Percentiles rank a stretch among this genome's conserved stretches.
Conservation (phyloP, 1,140 invertebrate species). For the Oedothorax gibbosus region DNA sequence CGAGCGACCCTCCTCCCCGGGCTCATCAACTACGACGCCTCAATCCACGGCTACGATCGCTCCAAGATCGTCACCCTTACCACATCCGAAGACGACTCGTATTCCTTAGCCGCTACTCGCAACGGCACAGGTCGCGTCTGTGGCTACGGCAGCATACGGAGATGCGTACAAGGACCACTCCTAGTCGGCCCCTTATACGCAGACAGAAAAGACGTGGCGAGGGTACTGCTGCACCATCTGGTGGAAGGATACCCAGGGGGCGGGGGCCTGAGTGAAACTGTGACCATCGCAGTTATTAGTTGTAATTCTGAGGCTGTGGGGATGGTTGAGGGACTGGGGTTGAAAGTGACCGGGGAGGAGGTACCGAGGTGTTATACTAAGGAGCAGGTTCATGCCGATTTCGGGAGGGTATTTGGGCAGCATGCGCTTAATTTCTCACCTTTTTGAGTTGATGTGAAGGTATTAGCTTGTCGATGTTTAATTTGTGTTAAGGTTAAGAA, state of each 20-base stretch:
- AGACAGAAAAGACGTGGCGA: conserved; percentile 40
- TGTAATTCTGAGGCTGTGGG: conserved; percentile 36
- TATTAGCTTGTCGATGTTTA: background rate
- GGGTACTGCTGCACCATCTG: conserved; percentile 51
- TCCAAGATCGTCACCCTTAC: conserved; percentile 19
- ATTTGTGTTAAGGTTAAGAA: too few relatives aligned
- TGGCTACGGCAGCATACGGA: conserved; percentile 61
- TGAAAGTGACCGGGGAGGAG: background rate
- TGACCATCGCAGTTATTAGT: conserved; percentile 27
- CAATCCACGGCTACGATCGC: conserved; percentile 36
- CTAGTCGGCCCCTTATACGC: conserved; percentile 64
- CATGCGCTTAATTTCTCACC: conserved; percentile 64
- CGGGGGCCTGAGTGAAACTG: background rate
- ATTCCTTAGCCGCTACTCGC: conserved; percentile 48
- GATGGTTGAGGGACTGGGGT: background rate
- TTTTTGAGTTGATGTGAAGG: conserved; percentile 48
- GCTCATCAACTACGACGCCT: conserved; percentile 38
- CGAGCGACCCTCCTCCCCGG: conserved; percentile 30
- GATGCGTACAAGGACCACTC: conserved; percentile 50
- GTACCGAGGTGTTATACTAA: conserved; percentile 61
- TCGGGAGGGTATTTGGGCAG: conserved; percentile 61
- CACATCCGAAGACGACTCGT: conserved; percentile 44
- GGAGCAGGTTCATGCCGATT: conserved; percentile 57
- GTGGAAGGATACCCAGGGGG: conserved; percentile 43
- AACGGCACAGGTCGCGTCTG: conserved; percentile 45